Evolutionary conservation across 2,797 vertebrate species (phyloP).

Genomic region (Nasua narica): DNA sequence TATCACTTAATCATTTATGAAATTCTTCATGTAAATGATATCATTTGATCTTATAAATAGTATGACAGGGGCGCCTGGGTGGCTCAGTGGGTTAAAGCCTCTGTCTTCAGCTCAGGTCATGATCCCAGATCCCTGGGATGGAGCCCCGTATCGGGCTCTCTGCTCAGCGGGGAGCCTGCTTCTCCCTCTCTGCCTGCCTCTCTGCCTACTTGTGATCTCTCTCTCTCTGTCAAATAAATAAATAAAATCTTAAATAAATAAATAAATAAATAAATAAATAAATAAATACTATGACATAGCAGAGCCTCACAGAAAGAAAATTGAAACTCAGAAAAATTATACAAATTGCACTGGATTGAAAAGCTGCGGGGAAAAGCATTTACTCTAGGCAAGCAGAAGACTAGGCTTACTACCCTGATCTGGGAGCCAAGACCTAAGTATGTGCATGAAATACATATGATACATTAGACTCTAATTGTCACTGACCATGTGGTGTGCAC

Average conservation of each 20-base stretch:
- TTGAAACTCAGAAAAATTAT: neutral
- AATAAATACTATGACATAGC: slow-evolving; percentile 25
- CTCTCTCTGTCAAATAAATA: no score
- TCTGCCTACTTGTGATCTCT: no score
- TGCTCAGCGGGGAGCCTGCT: no score
- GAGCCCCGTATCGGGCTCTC: no score
- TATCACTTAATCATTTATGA: slow-evolving; percentile 23
- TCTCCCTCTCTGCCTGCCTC: no score
- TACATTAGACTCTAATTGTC: neutral
- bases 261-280: no score
- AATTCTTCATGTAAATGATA: neutral
- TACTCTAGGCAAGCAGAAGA: slow-evolving; percentile 21
- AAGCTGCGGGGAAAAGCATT: neutral
- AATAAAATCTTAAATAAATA: no score
- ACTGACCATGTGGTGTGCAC: neutral
- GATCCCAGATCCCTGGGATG: no score
- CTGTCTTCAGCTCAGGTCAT: no score
- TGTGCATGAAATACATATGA: neutral
- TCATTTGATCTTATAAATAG: slow-evolving; percentile 46
- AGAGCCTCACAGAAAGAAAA: neutral
- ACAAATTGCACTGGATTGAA: slow-evolving; percentile 25
- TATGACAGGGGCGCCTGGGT: no score
- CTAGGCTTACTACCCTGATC: neutral
- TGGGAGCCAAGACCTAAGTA: slow-evolving; percentile 1
- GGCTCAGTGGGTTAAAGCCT: no score